A percentile compares a stretch with the other conserved stretches of the same genome.
Evolutionary conservation across 2,888 invertebrate genomes (phyloP).

Genomic region (Morpho deidamia): DNA sequence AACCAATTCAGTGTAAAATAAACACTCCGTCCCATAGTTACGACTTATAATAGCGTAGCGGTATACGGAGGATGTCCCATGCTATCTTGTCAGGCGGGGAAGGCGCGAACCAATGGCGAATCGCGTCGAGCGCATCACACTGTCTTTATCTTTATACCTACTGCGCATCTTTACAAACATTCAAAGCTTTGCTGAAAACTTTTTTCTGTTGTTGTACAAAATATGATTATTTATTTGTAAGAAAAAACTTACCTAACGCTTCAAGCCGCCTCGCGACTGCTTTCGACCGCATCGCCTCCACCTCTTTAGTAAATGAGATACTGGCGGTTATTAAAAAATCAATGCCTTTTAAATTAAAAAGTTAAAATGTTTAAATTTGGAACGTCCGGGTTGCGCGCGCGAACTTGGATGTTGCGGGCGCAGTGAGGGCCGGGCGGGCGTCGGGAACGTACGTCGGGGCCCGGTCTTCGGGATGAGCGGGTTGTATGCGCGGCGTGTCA

Average conservation of each 20-base stretch:
- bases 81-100: conserved; percentile 77
- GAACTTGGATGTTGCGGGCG: conserved; percentile 37
- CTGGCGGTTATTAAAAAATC: conserved; percentile 56
- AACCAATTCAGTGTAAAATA: conserved; percentile 30
- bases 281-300: conserved; percentile 83
- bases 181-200: conserved; percentile 4
- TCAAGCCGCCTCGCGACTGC: conserved; percentile 84
- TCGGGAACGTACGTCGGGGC: conserved; percentile 49
- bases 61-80: conserved; percentile 63
- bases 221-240: not conserved
- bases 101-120: conserved; percentile 61
- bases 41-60: conserved; percentile 31
- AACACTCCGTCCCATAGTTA: conserved; percentile 32
- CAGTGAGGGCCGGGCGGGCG: conserved; percentile 61
- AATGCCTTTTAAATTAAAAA: conserved; percentile 50
- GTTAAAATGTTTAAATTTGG: conserved; percentile 41
- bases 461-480: conserved; percentile 48
- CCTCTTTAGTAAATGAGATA: conserved; percentile 44
- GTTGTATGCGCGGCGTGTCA: conserved; percentile 60
- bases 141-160: conserved; percentile 62
- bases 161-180: conserved; percentile 49
- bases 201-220: not conserved
- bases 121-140: conserved; percentile 63
- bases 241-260: conserved; percentile 79
- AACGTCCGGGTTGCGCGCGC: conserved; percentile 39